Evolutionary conservation across 2,797 vertebrate genomes (phyloP), one percentile per base, ranked within the genome.

Genomic region (Apogon hyalosoma): DNA sequence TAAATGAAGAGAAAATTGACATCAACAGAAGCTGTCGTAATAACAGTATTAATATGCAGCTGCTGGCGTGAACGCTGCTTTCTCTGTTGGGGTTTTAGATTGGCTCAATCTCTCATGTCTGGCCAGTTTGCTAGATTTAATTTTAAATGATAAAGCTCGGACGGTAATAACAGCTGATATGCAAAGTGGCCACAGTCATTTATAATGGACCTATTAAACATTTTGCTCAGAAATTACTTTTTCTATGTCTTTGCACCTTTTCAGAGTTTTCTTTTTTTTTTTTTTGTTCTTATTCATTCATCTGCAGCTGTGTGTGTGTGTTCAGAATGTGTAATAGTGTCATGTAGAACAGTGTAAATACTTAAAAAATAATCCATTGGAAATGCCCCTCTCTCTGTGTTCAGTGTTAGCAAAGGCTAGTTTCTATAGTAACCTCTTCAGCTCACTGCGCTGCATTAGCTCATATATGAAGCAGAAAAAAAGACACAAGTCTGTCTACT

Each of bases 351-450:
- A 33, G 6, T 57, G 31, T 61, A 19, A 43, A 63, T 46, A 11
- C 6, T 49, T 63, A 69, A 73, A 72, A 39, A 57, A 56, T 71
- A 69, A 59, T 69, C 31, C 56, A 60, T 49, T 3, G 8, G 45
- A 75, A 69, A 69, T 52, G 21, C 12, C 73, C 59, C 45, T 38
- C 53, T 14, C 48, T 31, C 62, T n/a, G 51, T 52, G 56, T 84
- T 60, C 69, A 53, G 66, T 55, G 43, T 79, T 74, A 68, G 77
- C 69, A 75, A 86, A 79, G 63, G 69, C 86, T 80, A 51, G 93
- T 94, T 93, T 91, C 91, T 92, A 92, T 93, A 91, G 93, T 88
- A 93, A 94, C 90, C 80, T 83, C 77, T 72, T 77, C 90, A 79
- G 81, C 84, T 90, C 85, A 66, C 73, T 86, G 86, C 90, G 75